phyloP scores from a whole-genome alignment of 2,888 invertebrate species.

The Drepana falcataria region DNA sequence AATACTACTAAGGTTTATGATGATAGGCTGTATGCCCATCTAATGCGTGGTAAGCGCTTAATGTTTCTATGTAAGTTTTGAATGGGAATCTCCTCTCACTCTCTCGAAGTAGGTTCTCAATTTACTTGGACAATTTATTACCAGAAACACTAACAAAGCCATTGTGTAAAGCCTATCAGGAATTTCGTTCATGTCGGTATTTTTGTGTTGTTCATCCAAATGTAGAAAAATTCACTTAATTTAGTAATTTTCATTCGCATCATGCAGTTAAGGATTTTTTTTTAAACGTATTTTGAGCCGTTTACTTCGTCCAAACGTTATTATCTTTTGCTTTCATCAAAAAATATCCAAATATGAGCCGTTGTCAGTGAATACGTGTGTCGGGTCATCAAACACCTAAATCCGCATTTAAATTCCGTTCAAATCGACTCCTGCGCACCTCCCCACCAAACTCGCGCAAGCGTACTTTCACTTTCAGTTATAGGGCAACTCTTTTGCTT shows the following conservation, averaged over 20 bases:
- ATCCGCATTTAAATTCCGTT: slow-evolving; percentile 38
- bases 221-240: not conserved
- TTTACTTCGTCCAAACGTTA: slow-evolving; percentile 13
- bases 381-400: slow-evolving; percentile 65
- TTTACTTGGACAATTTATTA: no score
- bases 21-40: no score
- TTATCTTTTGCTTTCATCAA: slow-evolving; percentile 43
- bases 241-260: not conserved
- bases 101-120: no score
- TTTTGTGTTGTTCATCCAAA: no score
- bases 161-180: no score
- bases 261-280: not conserved
- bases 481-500: slow-evolving; percentile 57
- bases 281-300: not conserved
- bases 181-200: no score
- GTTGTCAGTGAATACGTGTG: slow-evolving; percentile 31
- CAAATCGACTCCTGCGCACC: slow-evolving; percentile 58
- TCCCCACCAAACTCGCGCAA: slow-evolving; percentile 37
- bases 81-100: no score
- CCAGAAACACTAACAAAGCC: no score
- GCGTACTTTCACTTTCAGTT: slow-evolving; percentile 75
- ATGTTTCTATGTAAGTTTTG: no score
- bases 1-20: no score
- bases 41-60: no score
- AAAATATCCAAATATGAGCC: slow-evolving; percentile 32